Conservation (phyloP, 1,140 invertebrate genomes). For the Bombus terrestris region DNA sequence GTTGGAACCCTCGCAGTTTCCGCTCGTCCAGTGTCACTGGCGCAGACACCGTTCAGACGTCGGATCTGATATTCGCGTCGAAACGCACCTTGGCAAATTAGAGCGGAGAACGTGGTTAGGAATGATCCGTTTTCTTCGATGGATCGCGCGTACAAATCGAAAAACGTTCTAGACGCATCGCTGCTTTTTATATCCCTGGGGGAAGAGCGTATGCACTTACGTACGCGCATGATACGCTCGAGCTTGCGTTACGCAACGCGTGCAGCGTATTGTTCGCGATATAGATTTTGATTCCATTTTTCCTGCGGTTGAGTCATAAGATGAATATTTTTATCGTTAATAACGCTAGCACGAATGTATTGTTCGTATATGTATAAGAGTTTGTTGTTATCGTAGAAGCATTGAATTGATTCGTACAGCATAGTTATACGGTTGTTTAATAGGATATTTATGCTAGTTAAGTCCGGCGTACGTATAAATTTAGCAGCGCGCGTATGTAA, state of each 20-base stretch:
- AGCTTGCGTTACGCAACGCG: constrained; percentile 10
- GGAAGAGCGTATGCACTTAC: neutral
- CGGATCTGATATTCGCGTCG: neutral
- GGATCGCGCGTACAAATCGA: too few relatives aligned
- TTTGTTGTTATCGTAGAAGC: neutral
- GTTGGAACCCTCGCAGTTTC: neutral
- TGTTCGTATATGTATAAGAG: neutral
- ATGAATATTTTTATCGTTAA: neutral
- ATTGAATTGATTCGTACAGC: neutral
- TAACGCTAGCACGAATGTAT: neutral
- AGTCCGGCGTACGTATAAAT: neutral
- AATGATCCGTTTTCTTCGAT: neutral
- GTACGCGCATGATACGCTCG: neutral
- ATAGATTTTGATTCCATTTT: neutral
- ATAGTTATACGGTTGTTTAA: neutral
- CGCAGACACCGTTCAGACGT: neutral
- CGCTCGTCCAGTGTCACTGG: neutral
- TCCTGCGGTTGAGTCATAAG: neutral
- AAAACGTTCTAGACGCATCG: neutral
- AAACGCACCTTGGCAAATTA: too few relatives aligned
- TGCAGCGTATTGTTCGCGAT: neutral
- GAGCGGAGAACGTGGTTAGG: neutral
- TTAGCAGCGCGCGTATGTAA: neutral
- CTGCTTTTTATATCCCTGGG: neutral
- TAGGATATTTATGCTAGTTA: neutral